phyloP scores from a whole-genome alignment of 2,113 vertebrate species.

The Edolisoma coerulescens region DNA sequence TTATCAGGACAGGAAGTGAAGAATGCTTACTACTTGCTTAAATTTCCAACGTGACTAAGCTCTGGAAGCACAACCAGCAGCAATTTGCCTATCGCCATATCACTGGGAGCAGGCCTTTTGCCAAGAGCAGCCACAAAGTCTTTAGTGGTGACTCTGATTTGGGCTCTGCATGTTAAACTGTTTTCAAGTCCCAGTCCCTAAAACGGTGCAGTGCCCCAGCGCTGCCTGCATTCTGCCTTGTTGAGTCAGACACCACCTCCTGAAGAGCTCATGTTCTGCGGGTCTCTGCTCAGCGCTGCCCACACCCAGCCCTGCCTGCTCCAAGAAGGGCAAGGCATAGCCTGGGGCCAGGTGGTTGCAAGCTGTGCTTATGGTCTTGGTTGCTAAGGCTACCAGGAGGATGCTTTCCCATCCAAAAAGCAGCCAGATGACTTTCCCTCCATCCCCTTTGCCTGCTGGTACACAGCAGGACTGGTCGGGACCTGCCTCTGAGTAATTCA shows the following conservation, averaged over 20 bases:
- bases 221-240: not conserved
- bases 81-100: not conserved
- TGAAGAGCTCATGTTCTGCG: not conserved
- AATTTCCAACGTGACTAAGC: not conserved
- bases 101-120: not conserved
- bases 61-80: not conserved
- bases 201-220: not conserved
- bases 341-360: not conserved
- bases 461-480: not conserved
- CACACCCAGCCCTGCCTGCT: not conserved
- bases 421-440: not conserved
- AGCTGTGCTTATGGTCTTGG: not conserved
- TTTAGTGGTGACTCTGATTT: not conserved
- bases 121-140: not conserved
- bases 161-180: not conserved
- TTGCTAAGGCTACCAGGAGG: not conserved
- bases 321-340: not conserved
- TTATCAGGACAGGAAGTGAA: not conserved
- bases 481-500: constrained; percentile 16
- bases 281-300: not conserved
- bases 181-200: not conserved
- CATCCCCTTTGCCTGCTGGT: not conserved
- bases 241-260: not conserved
- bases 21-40: not conserved
- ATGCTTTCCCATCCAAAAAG: not conserved